Evolutionary conservation across 2,113 vertebrate genomes (phyloP), one percentile per base, ranked within the genome.

Genomic region (Prunella himalayana): DNA sequence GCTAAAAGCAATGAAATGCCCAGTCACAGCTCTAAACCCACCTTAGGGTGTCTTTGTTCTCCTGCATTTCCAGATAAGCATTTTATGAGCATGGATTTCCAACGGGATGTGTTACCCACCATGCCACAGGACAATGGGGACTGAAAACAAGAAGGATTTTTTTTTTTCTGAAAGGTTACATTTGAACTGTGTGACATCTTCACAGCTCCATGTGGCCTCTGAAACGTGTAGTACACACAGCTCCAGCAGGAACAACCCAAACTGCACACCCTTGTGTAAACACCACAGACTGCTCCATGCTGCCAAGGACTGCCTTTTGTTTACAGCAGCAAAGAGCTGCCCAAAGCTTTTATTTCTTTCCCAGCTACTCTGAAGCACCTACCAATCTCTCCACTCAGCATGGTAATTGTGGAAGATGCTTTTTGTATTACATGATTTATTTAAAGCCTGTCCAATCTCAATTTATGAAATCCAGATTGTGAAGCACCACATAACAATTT

Each of bases 401-500:
- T 15, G 63, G 95, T 87, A 96, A 97, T 96, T 97, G 93, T 31
- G 60, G 93, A 97, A 96, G 96, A 95, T 92, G 94, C 95, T 96
- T 92, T 94, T 93, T 96, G 73, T 86, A 94, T 94, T 96, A 50
- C 90, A 93, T 94, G 93, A 96, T 97, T 97, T 98, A 97, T 98
- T 97, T 95, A 97, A 97, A 97, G 82, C 51, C 78, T 39, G 50
- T 33, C 97, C 94, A 92, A 91, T 94, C 69, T 80, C 89, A 65
- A 63, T 96, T 94, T 96, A 97, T 91, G 86, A 97, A 97, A 96
- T 72, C 91, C 95, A 97, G 90, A 97, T 94, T 97, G 93, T 86
- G 86, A 97, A 97, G 89, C 89, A 95, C 82, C 91, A 96, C 88
- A 77, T 78, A 94, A 96, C 71, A 96, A 94, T 97, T 97, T 94